Evolutionary conservation across 2,888 invertebrate species (phyloP).

Genomic region (Neocrepidodera transversa): DNA sequence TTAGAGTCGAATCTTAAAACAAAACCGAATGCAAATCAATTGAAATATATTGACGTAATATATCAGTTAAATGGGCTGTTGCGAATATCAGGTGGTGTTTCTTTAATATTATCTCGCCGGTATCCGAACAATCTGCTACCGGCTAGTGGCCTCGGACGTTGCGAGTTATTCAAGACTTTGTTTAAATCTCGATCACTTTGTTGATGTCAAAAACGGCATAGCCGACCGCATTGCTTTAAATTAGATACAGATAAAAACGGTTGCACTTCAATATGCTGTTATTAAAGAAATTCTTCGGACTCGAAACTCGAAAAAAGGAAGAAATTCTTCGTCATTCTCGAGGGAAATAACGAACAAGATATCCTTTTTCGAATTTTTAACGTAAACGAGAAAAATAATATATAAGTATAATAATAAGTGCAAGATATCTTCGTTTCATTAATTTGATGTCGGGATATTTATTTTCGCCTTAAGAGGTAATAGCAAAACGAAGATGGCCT

Average conservation of each 20-base stretch:
- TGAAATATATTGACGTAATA: constrained; percentile 52
- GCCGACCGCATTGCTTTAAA: constrained; percentile 53
- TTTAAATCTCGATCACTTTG: constrained; percentile 51
- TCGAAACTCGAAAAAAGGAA: constrained; percentile 29
- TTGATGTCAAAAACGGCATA: constrained; percentile 54
- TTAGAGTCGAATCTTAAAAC: constrained; percentile 51
- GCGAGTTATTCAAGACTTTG: constrained; percentile 43
- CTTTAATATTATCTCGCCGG: constrained; percentile 41
- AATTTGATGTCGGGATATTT: neutral
- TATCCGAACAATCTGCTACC: constrained; percentile 54
- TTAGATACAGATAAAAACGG: constrained; percentile 51
- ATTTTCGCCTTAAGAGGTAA: too few relatives aligned
- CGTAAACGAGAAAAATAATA: constrained; percentile 14
- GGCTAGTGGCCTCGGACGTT: constrained; percentile 50
- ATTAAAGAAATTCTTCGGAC: constrained; percentile 40
- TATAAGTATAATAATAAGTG: too few relatives aligned
- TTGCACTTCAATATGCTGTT: constrained; percentile 36
- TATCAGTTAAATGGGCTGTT: constrained; percentile 53
- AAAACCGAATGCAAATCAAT: constrained; percentile 52
- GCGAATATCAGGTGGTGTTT: constrained; percentile 38
- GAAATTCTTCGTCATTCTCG: constrained; percentile 19
- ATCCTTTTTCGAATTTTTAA: constrained; percentile 18
- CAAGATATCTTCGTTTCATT: too few relatives aligned
- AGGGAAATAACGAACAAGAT: constrained; percentile 19
- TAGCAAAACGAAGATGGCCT: too few relatives aligned